Percentiles rank a stretch among this genome's conserved stretches.
phyloP scores from a whole-genome alignment of 2,113 vertebrate species.

The Mesitornis unicolor region DNA sequence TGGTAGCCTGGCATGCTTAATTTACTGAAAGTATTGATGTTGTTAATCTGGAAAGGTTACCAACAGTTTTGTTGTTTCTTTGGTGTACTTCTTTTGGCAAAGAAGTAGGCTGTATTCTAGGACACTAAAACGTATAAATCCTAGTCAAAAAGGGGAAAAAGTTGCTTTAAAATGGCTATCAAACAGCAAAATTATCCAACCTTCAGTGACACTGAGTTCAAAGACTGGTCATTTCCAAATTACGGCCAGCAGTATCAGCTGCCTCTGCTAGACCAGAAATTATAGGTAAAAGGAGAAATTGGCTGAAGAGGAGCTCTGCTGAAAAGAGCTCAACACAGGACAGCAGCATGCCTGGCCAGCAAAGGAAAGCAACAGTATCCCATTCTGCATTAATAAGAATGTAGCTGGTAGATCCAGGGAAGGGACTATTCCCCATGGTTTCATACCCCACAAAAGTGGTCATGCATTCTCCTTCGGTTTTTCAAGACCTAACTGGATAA shows the following conservation, averaged over 20 bases:
- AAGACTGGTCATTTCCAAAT: not conserved
- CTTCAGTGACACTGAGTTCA: not conserved
- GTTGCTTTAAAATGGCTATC: not conserved
- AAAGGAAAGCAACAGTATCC: not conserved
- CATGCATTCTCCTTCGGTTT: not conserved
- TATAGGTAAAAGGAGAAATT: not conserved
- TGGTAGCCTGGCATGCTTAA: not conserved
- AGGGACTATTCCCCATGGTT: not conserved
- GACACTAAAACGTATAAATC: not conserved
- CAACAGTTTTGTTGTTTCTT: not conserved
- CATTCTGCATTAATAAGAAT: rapidly evolving
- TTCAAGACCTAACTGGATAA: not conserved
- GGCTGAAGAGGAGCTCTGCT: not conserved
- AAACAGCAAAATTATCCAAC: not conserved
- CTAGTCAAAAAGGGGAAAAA: not conserved
- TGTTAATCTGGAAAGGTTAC: not conserved
- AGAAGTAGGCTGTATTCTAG: not conserved
- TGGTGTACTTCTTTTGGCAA: not conserved
- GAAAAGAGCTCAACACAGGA: not conserved
- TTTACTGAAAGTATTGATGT: not conserved
- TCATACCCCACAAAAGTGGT: not conserved
- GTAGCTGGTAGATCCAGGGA: not conserved
- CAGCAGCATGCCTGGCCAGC: rapidly evolving
- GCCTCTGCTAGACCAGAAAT: not conserved
- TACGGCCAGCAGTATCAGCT: not conserved